phyloP scores from a whole-genome alignment of 1,140 invertebrate genomes.

The Contarinia nasturtii region DNA sequence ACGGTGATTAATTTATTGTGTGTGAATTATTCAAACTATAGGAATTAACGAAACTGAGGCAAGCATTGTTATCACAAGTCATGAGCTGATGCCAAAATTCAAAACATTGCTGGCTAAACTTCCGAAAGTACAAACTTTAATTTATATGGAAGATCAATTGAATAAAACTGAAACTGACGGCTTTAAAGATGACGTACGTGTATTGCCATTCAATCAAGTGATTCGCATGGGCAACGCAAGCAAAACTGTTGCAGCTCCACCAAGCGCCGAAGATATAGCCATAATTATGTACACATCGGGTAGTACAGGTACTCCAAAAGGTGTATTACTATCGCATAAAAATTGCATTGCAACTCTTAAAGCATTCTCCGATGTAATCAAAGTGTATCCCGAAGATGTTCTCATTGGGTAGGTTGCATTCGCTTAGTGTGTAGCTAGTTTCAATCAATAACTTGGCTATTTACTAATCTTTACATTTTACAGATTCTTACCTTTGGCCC shows the following conservation, averaged over 20 bases:
- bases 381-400: constrained; percentile 51
- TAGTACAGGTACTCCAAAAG: constrained; percentile 81
- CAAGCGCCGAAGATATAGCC: constrained; percentile 55
- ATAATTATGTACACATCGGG: constrained; percentile 96
- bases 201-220: constrained; percentile 41
- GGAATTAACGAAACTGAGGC: constrained; percentile 90
- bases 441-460: too few species aligned
- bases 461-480: neutral
- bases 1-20: neutral
- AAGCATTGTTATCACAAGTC: constrained; percentile 70
- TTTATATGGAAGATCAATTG: constrained; percentile 79
- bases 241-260: constrained; percentile 29
- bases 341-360: constrained; percentile 81
- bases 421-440: too few species aligned
- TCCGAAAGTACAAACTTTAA: constrained; percentile 51
- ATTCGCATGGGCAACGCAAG: constrained; percentile 23
- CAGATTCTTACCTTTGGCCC: constrained; percentile 81
- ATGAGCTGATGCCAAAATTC: constrained; percentile 78
- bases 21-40: constrained; percentile 5
- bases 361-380: constrained; percentile 65
- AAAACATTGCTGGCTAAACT: constrained; percentile 50
- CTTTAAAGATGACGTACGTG: constrained; percentile 43
- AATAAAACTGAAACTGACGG: constrained; percentile 42
- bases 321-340: constrained; percentile 66
- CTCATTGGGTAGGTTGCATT: constrained; percentile 47